These are phyloP conservation scores for Drosophila tristis DNA, from an alignment of 1,140 invertebrate species.

Conservation along the genomic window DNA sequence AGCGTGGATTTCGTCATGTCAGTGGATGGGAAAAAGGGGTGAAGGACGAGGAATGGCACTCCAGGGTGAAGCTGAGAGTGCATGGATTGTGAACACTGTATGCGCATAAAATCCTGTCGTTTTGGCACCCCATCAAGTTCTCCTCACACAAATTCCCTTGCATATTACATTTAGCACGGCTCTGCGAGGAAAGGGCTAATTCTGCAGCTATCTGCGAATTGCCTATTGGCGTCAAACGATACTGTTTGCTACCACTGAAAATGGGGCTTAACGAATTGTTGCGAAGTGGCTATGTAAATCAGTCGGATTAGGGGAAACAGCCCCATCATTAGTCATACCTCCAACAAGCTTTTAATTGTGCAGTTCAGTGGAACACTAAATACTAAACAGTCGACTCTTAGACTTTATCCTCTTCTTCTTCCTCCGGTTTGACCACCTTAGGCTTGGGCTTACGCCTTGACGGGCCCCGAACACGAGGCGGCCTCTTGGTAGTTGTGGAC, in stretches of 20 bases:
- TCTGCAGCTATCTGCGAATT: conserved; percentile 26
- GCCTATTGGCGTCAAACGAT: conserved; percentile 5
- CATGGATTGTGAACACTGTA: conserved; percentile 49
- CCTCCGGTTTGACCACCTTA: conserved; percentile 48
- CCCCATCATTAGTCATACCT: conserved; percentile 18
- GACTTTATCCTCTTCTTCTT: conserved; percentile 52
- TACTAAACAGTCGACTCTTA: conserved; percentile 54
- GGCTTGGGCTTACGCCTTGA: conserved; percentile 64
- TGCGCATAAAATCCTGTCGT: conserved; percentile 70
- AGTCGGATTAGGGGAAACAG: background rate
- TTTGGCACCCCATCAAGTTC: conserved; percentile 63
- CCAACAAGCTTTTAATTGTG: conserved; percentile 35
- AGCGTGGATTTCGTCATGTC: conserved; percentile 60
- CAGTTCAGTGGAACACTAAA: conserved; percentile 48
- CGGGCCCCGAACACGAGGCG: conserved; percentile 77
- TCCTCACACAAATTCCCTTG: conserved; percentile 46
- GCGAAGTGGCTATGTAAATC: too few species aligned
- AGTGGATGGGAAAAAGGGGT: background rate
- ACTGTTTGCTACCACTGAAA: too few species aligned
- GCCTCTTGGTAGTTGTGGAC: conserved; percentile 85
- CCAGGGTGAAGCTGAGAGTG: conserved; percentile 27
- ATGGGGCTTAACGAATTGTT: too few species aligned
- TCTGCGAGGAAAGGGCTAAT: conserved; percentile 19
- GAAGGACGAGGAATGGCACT: background rate
- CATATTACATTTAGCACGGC: conserved; percentile 35